phyloP scores from a whole-genome alignment of 2,797 vertebrate genomes.

The Epinephelus awoara region DNA sequence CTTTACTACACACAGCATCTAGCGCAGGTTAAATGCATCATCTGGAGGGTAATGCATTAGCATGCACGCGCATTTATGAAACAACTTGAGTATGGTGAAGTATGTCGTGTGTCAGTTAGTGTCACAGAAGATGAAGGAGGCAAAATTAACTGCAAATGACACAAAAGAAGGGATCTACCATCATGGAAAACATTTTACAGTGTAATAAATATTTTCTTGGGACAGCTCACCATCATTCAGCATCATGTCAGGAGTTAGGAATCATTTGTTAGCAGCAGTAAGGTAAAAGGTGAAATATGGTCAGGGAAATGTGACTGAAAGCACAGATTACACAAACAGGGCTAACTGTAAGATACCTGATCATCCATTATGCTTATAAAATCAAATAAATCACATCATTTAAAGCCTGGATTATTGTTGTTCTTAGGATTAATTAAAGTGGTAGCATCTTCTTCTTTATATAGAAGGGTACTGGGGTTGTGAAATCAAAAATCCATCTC shows the following conservation, averaged over 20 bases:
- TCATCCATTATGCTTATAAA: not conserved
- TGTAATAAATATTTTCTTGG: constrained; percentile 31
- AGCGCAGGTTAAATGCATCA: constrained; percentile 50
- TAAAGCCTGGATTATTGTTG: not conserved
- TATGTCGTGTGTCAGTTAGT: constrained; percentile 25
- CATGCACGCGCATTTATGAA: constrained; percentile 52
- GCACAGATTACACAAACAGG: constrained; percentile 32
- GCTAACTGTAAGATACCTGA: not conserved
- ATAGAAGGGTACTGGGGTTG: not conserved
- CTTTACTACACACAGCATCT: constrained; percentile 41
- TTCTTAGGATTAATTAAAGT: constrained; percentile 2
- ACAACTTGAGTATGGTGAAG: constrained; percentile 28
- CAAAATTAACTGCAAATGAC: constrained; percentile 45
- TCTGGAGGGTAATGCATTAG: constrained; percentile 39
- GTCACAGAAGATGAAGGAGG: constrained; percentile 22
- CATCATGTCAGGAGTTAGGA: constrained; percentile 77
- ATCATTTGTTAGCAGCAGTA: constrained; percentile 77
- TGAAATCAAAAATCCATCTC: constrained; percentile 25
- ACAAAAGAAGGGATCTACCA: constrained; percentile 3
- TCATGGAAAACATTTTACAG: constrained; percentile 22
- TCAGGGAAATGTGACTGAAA: constrained; percentile 49
- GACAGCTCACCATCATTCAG: constrained; percentile 82
- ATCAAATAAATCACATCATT: constrained; percentile 1
- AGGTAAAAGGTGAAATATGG: constrained; percentile 56
- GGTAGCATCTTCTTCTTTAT: not conserved